Evolutionary conservation across 2,888 invertebrate genomes (phyloP).

Genomic region (Heliconius charithonia): DNA sequence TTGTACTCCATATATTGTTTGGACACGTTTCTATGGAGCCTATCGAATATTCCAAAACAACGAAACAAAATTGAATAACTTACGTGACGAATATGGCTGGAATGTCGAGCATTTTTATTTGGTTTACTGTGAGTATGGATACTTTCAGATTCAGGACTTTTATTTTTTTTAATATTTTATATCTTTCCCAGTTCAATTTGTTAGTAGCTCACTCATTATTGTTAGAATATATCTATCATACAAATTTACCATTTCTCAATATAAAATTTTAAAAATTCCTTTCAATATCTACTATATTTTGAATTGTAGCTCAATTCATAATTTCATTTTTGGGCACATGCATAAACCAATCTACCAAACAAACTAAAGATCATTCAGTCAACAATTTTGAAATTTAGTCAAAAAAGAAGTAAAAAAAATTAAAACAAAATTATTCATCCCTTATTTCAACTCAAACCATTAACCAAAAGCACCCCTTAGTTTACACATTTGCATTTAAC

Average conservation of each 20-base stretch:
- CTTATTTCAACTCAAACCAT: not conserved
- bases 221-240: not conserved
- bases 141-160: not conserved
- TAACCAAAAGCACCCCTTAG: not conserved
- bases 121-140: not conserved
- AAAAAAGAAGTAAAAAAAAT: too few species aligned
- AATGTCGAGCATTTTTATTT: slow-evolving; percentile 30
- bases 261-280: not conserved
- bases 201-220: not conserved
- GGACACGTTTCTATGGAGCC: slow-evolving; percentile 19
- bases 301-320: too few species aligned
- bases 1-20: not conserved
- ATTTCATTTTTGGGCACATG: too few species aligned
- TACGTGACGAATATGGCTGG: slow-evolving; percentile 39
- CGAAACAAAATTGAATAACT: slow-evolving; percentile 37
- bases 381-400: too few species aligned
- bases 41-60: slow-evolving; percentile 37
- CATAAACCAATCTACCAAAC: too few species aligned
- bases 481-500: not conserved
- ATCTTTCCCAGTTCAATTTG: not conserved
- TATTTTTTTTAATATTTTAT: not conserved
- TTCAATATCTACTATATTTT: too few species aligned
- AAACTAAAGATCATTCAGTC: too few species aligned
- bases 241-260: not conserved
- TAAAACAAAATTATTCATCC: too few species aligned